Evolutionary conservation across 2,113 vertebrate genomes (phyloP), one percentile per base, ranked within the genome.

Genomic region (Bombycilla garrulus): DNA sequence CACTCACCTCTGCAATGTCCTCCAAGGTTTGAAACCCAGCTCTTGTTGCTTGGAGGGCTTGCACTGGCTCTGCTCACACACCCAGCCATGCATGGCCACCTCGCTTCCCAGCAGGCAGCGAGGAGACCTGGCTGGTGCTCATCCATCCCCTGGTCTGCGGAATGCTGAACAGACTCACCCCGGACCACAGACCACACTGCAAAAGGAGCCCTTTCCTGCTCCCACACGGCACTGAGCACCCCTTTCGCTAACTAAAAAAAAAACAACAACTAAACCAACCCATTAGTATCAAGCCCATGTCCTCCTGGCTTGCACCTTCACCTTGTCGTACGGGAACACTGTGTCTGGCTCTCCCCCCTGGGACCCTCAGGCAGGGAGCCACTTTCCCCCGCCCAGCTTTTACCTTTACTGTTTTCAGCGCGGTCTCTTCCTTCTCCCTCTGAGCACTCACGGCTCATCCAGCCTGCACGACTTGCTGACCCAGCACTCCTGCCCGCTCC

Each of bases 381-480:
- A 21, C 66, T 86, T 62, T 35, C 33, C 8, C 50, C 29, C 22
- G 0, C 3, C 33, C 15, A 6, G 76, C 50, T 92, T 86, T 83
- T 79, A 88, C 89, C 93, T 83, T 44, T 26, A 6, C 86, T 61
- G 60, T 66, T 90, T 69, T 10, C 48, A 73, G 76, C 12, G 0
- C 0, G 0, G n/a, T 69, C 93, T 92, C 76, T 81, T 65, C 76
- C 74, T 53, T 79, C 84, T 94, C 61, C 60, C 72, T 81, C 51
- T 5, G 54, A 62, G 50, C 4, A 4, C 93, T 93, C 64, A 25
- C 70, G 2, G 9, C 51, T 87, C 15, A 20, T 84, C 48, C 31
- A 82, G 88, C 81, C 92, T 84, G 93, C 22, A 19, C 10, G 18
- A 88, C 90, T 78, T 96, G 95, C 96, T 97, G 94, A 96, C 93